Base-by-base conservation (phyloP, 2,797 vertebrate species). In the Acridotheres tristis region DNA sequence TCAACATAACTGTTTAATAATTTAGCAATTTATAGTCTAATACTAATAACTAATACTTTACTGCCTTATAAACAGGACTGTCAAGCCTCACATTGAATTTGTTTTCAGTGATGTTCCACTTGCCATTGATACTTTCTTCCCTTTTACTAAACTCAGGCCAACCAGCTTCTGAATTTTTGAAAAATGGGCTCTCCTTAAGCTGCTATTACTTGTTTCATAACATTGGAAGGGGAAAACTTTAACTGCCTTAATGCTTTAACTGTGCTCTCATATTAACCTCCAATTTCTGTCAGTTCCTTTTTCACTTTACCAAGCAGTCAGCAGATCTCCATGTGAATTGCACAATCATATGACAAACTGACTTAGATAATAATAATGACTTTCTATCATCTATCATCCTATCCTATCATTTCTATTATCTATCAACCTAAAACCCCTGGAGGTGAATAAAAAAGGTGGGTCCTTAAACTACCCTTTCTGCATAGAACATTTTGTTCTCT, bases 221-320 rank as follows among this genome's bases (percentile, higher is more conserved):
- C 16, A n/a, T 0, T 30, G 13, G 14, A 88, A 76, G 32, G 4
- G 9, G 32, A 36, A 78, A 75, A 69, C 22, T 34, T 34, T 19
- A 75, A 77, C 20, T 14, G 18, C 26, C 61, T 79, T 7, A 78
- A 43, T 25, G 16, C 40, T 91, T 85, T 45, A 83, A 74, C 63
- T 82, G 63, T 55, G 9, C 66, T 42, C 67, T 74, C 48, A 9
- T 26, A 22, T 12, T 55, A 66, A 76, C 48, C 40, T 73, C 74
- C 42, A n/a, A 9, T 59, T 75, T 61, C 51, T 81, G 30, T 9
- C 40, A 69, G 62, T 88, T 96, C 85, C 90, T 73, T 73, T 90
- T 96, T 87, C 83, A 82, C n/a, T 77, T 88, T 22, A 69, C 12
- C 12, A 71, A 77, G 25, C 15, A 82, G 78, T 79, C 90, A 94